These are phyloP conservation scores for Melanerpes formicivorus DNA, from an alignment of 2,113 vertebrate genomes.

Conservation along the genomic window DNA sequence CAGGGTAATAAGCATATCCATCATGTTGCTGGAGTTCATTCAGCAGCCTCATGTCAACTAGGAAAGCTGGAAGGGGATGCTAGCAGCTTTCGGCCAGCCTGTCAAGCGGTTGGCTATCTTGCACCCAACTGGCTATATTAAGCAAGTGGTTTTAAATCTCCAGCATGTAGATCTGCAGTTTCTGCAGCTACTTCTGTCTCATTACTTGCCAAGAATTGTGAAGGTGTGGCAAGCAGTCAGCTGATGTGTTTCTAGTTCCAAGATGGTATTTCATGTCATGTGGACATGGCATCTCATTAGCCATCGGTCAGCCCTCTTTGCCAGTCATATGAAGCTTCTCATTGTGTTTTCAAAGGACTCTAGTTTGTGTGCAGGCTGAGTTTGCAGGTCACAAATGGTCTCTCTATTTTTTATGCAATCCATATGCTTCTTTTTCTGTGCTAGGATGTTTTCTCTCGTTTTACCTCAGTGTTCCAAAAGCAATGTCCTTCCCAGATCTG, in stretches of 20 bases:
- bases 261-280: background rate
- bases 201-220: background rate
- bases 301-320: background rate
- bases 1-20: background rate
- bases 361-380: background rate
- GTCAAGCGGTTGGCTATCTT: background rate
- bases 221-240: background rate
- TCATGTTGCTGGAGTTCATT: background rate
- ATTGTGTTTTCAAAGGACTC: background rate
- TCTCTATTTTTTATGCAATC: background rate
- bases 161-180: background rate
- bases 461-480: background rate
- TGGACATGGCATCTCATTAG: background rate
- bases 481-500: background rate
- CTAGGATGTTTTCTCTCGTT: background rate
- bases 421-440: background rate
- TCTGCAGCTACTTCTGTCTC: background rate
- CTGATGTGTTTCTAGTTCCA: background rate
- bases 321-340: background rate
- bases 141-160: background rate
- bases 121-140: background rate
- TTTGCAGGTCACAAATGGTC: background rate
- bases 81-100: background rate
- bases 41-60: fast-evolving
- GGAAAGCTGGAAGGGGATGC: background rate